Percentiles rank a stretch among this genome's conserved stretches.
phyloP scores from a whole-genome alignment of 1,140 invertebrate species.

The Cydia splendana region DNA sequence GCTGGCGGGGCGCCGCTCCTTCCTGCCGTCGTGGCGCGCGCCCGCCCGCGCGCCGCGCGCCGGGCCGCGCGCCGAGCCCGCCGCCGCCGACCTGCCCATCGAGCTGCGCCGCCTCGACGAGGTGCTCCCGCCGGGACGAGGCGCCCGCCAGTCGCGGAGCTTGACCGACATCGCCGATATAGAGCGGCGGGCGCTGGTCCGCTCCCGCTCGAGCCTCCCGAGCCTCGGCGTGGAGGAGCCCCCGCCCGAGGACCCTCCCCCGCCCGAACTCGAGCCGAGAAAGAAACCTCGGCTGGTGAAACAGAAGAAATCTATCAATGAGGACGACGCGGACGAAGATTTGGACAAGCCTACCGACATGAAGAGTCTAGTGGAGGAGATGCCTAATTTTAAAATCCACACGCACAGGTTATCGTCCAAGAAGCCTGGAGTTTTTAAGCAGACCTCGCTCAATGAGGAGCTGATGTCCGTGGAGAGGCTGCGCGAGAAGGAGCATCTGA shows the following conservation, averaged over 20 bases:
- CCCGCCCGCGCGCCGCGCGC: constrained; percentile 76
- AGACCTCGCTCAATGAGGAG: constrained; percentile 94
- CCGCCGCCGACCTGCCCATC: constrained; percentile 87
- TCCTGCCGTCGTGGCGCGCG: constrained; percentile 88
- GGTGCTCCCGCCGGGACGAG: constrained; percentile 76
- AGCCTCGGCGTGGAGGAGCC: constrained; percentile 80
- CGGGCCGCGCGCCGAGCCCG: constrained; percentile 64
- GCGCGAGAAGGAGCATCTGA: constrained; percentile 90
- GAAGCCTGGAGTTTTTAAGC: constrained; percentile 86
- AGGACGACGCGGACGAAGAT: constrained; percentile 84
- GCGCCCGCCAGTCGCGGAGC: constrained; percentile 83
- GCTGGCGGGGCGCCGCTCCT: constrained; percentile 90
- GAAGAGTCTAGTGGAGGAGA: constrained; percentile 81
- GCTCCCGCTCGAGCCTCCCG: constrained; percentile 87
- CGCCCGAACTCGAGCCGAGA: constrained; percentile 50
- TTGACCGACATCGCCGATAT: constrained; percentile 89
- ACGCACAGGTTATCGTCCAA: constrained; percentile 73
- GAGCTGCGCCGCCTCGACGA: constrained; percentile 93
- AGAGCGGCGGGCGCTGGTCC: constrained; percentile 84
- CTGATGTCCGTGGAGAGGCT: constrained; percentile 91
- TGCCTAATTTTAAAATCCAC: constrained; percentile 82
- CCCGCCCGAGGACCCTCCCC: constrained; percentile 34
- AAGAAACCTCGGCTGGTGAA: constrained; percentile 86
- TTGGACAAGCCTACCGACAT: constrained; percentile 84
- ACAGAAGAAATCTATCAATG: constrained; percentile 88